Base-by-base conservation (phyloP, 2,797 vertebrate genomes). In the Numenius phaeopus region DNA sequence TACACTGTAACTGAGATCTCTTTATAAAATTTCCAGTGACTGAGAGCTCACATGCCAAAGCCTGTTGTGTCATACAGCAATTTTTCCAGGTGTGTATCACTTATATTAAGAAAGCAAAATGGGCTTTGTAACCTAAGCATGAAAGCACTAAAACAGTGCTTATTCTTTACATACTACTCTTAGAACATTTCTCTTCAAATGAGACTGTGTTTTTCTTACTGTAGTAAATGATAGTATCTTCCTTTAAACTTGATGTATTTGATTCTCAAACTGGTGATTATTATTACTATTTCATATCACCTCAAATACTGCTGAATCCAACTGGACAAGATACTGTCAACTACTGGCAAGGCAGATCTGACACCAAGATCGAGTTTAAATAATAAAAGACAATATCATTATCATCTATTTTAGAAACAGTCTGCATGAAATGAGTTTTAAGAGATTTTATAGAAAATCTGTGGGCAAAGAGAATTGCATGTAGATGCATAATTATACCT, bases 351-450 rank as follows among this genome's bases (percentile, higher is more conserved):
- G 59, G 55, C 17, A 80, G 59, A 46, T 42, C 7, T 34, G 55
- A 34, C 22, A 29, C 14, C 23, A 67, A 52, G 30, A 21, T 18
- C 0, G 0, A 57, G 23, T 58, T 83, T 23, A 49, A 83, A 39
- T 55, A 40, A 52, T 27, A 54, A 59, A 77, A 86, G 49, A 2
- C 27, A 78, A 0, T 61, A 46, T 57, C 1, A 0, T 9, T 59
- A 2, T 65, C 4, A 66, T 30, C 11, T 9, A 7, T 77, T 95
- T 93, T 47, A 70, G 34, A 55, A 73, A 58, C 3, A 10, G 5
- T 34, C 12, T 84, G 8, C 7, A 37, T 37, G 9, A 58, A 58
- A 8, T 30, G 39, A 55, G 17, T 54, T 77, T 62, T 42, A 84
- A 37, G 49, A 54, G 22, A n/a, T 55, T 15, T 22, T 59, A 4